Percentiles rank a stretch among this genome's conserved stretches.
Conservation (phyloP, 1,140 invertebrate genomes). For the Drosophila rufa region DNA sequence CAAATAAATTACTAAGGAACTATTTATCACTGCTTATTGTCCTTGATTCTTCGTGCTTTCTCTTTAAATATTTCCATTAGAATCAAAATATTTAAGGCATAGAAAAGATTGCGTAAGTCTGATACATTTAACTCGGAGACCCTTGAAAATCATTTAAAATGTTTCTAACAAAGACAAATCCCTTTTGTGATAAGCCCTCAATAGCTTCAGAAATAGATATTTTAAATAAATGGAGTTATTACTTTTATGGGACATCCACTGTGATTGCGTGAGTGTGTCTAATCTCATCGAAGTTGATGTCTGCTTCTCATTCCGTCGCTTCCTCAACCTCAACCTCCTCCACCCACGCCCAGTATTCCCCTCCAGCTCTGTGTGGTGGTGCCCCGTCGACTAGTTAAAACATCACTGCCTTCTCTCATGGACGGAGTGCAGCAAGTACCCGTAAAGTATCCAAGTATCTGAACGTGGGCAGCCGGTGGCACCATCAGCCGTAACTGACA, state of each 20-base stretch:
- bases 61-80: no score
- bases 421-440: slow-evolving; percentile 17
- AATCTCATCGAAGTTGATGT: slow-evolving; percentile 53
- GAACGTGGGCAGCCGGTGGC: slow-evolving; percentile 41
- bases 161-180: neutral
- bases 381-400: slow-evolving; percentile 34
- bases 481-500: slow-evolving; percentile 38
- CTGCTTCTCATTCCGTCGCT: slow-evolving; percentile 11
- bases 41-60: no score
- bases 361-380: neutral
- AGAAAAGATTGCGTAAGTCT: no score
- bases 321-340: neutral
- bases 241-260: neutral
- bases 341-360: slow-evolving; percentile 22
- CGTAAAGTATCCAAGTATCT: slow-evolving; percentile 11
- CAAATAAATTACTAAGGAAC: no score
- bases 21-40: no score
- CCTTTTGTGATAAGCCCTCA: no score
- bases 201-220: neutral
- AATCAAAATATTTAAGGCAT: no score
- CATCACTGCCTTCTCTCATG: slow-evolving; percentile 21
- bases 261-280: slow-evolving; percentile 44
- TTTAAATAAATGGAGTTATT: neutral
- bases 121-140: neutral
- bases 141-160: neutral